phyloP scores from a whole-genome alignment of 2,797 vertebrate genomes.

The Apogon talboti region DNA sequence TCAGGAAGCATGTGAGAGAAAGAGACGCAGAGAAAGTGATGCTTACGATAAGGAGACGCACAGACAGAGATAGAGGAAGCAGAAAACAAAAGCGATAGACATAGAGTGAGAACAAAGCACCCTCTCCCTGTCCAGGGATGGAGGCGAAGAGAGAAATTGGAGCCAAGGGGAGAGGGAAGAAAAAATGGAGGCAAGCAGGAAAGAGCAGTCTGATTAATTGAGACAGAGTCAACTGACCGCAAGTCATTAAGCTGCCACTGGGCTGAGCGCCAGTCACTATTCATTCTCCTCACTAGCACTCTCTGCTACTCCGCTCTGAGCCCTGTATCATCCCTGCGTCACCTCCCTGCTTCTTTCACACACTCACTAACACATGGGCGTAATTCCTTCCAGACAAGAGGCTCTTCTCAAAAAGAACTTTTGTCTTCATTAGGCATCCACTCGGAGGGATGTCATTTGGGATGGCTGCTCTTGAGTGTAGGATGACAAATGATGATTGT shows the following conservation, averaged over 20 bases:
- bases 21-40: conserved; percentile 5
- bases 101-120: conserved; percentile 43
- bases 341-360: conserved; percentile 61
- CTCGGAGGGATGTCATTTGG: conserved; percentile 52
- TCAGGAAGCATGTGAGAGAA: conserved; percentile 22
- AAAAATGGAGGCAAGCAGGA: conserved; percentile 49
- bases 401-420: conserved; percentile 53
- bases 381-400: conserved; percentile 65
- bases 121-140: conserved; percentile 30
- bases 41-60: conserved; percentile 22
- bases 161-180: conserved; percentile 45
- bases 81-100: conserved; percentile 34
- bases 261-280: conserved; percentile 80
- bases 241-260: conserved; percentile 82
- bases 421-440: conserved; percentile 70
- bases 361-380: conserved; percentile 54
- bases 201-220: conserved; percentile 82
- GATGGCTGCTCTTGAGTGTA: conserved; percentile 50
- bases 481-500: conserved; percentile 61
- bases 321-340: conserved; percentile 67
- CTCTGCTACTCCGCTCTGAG: conserved; percentile 52
- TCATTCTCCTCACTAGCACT: conserved; percentile 72
- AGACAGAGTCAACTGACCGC: conserved; percentile 83
- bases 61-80: conserved; percentile 32
- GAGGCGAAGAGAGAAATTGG: conserved; percentile 53